Evolutionary conservation across 2,797 vertebrate species (phyloP), one percentile per base, ranked within the genome.

Genomic region (Heliangelus exortis): DNA sequence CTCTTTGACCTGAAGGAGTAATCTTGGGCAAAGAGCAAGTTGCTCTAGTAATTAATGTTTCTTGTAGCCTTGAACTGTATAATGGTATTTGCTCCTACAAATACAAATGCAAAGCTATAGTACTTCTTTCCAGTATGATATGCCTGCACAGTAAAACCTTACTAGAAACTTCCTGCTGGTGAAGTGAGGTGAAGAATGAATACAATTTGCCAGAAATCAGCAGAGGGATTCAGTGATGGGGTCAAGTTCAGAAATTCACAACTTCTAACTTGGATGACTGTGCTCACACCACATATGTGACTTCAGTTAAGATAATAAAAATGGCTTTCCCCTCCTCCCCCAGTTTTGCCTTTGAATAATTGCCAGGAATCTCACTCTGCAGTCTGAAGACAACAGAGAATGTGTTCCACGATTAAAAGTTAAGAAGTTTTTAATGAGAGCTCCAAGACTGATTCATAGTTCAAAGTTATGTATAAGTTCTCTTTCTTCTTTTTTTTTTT

Each of bases 381-480:
- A 80, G 81, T 77, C 75, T 68, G 54, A 78, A 87, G 90, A 92
- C 65, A 93, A 63, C 41, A 95, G 89, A 90, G 53, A 65, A 51
- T 72, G 29, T 82, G 34, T 89, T 95, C n/a, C 83, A 84, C 10
- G 65, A 96, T 94, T 94, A 94, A 95, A 96, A 89, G 55, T 93
- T 89, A 84, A 68, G 67, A 74, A 94, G 86, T 61, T 92, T 96
- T 95, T 96, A 95, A 96, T 95, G 93, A 96, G 90, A 94, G 75
- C 39, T 2, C 71, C 39, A 63, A 92, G 92, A 58, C 57, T 84
- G 88, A 94, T 87, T 53, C 62, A 89, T 69, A 94, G 79, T 87
- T 90, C 65, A 95, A 81, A 92, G 89, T 65, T 87, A 80, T 34
- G 63, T 41, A 91, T 84, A 76, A 82, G 48, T 62, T 94, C 28